A percentile compares a stretch with the other conserved stretches of the same genome.
These are phyloP conservation scores for Phaethornis superciliosus DNA, from an alignment of 2,113 vertebrate species.

Conservation along the genomic window DNA sequence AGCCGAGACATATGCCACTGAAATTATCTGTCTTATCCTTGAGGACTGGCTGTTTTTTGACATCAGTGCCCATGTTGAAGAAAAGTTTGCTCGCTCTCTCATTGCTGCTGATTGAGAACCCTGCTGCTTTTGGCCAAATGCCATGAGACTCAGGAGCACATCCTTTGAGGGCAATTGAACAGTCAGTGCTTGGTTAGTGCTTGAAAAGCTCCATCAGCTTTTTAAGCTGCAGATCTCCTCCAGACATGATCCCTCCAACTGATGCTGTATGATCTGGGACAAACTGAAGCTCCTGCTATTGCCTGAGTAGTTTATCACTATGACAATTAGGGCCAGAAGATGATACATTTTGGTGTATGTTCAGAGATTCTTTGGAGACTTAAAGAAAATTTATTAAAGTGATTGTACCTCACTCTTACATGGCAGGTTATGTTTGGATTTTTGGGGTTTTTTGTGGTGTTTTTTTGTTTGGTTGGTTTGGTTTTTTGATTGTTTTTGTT, in stretches of 20 bases:
- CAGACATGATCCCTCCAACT: neutral
- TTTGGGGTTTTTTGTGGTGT: neutral
- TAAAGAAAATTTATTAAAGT: neutral
- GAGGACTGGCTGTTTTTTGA: slow-evolving; percentile 71
- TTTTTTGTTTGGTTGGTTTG: neutral
- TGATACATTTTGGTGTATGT: neutral
- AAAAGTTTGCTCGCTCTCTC: slow-evolving; percentile 51
- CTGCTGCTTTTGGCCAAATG: slow-evolving; percentile 63
- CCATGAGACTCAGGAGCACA: slow-evolving; percentile 25
- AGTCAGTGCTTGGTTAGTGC: slow-evolving; percentile 28
- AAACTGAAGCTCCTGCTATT: slow-evolving; percentile 14
- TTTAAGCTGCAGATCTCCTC: slow-evolving; percentile 1
- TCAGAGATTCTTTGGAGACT: neutral
- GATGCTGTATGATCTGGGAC: neutral
- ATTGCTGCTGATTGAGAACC: slow-evolving; percentile 71
- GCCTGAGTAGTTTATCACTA: neutral
- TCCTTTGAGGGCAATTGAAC: slow-evolving; percentile 58
- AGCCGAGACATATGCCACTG: slow-evolving; percentile 77
- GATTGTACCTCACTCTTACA: neutral
- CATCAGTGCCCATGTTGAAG: slow-evolving; percentile 30
- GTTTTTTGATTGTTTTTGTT: neutral
- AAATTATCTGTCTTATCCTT: slow-evolving; percentile 74
- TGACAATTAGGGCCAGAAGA: neutral
- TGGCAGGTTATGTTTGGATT: neutral
- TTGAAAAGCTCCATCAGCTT: slow-evolving; percentile 39